Conservation (phyloP, 2,888 invertebrate genomes). For the Vannuccia rotundouncinata region DNA sequence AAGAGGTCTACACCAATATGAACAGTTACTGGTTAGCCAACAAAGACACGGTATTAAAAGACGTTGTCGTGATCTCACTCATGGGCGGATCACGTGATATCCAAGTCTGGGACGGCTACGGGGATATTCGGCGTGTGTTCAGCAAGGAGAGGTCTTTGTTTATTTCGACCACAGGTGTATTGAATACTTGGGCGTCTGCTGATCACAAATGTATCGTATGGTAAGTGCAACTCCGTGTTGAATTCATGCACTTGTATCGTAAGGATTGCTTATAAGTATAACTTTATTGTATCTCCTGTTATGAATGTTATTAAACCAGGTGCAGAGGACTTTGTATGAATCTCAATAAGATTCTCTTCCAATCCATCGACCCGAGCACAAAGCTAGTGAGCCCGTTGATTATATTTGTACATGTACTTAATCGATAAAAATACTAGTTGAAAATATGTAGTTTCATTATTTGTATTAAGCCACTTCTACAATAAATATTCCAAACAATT, state of each 20-base stretch:
- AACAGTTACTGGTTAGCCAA: neutral
- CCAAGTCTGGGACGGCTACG: slow-evolving; percentile 35
- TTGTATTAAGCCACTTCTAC: no score
- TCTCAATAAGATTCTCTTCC: neutral
- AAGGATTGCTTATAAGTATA: neutral
- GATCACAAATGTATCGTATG: slow-evolving; percentile 34
- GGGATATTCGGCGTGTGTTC: neutral
- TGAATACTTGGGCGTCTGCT: slow-evolving; percentile 16
- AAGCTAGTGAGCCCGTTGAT: neutral
- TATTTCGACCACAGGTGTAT: neutral
- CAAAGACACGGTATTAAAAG: neutral
- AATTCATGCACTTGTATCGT: neutral
- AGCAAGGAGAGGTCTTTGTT: neutral
- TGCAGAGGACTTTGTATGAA: neutral
- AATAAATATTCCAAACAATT: no score
- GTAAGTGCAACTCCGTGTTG: slow-evolving; percentile 8
- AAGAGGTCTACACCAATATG: neutral
- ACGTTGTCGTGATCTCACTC: slow-evolving; percentile 8
- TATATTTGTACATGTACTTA: neutral
- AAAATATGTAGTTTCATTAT: no score
- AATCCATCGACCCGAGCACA: neutral
- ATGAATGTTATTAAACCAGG: neutral
- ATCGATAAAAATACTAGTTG: neutral
- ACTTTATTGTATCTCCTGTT: neutral
- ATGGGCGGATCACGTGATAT: slow-evolving; percentile 35